A percentile compares a stretch with the other conserved stretches of the same genome.
Evolutionary conservation across 1,140 invertebrate genomes (phyloP).

Genomic region (Hypsibius dujardini): DNA sequence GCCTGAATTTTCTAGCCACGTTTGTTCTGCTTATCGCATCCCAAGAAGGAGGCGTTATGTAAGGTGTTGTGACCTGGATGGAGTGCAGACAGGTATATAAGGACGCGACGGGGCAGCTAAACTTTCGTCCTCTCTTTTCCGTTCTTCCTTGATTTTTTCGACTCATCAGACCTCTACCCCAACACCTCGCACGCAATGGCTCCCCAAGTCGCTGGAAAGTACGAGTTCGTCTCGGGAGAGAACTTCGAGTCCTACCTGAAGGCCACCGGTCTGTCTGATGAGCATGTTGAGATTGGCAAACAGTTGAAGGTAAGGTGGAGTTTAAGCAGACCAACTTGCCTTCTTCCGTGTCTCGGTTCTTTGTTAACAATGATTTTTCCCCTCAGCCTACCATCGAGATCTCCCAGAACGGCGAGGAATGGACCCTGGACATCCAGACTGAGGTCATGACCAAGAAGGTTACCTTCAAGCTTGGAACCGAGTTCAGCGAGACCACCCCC

Average conservation of each 20-base stretch:
- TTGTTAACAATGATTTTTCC: neutral
- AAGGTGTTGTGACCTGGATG: too few species aligned
- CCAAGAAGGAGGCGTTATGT: too few species aligned
- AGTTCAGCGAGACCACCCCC: conserved; percentile 10
- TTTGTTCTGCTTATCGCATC: too few species aligned
- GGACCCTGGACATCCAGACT: neutral
- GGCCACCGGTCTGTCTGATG: neutral
- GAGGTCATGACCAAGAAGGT: conserved; percentile 7
- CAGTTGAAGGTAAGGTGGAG: too few species aligned
- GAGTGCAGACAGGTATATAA: too few species aligned
- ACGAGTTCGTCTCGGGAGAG: neutral
- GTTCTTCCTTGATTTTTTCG: too few species aligned
- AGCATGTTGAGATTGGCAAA: neutral
- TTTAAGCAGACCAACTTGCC: neutral
- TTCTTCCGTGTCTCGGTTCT: neutral
- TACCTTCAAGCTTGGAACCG: neutral
- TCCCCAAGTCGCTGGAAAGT: conserved; percentile 10
- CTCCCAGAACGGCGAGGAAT: neutral
- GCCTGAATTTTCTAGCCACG: too few species aligned
- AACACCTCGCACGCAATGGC: neutral
- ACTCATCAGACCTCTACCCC: too few species aligned
- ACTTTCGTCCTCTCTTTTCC: too few species aligned
- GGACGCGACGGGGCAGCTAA: too few species aligned
- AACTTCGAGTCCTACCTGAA: neutral
- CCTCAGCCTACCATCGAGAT: neutral